Base-by-base conservation (phyloP, 2,888 invertebrate species). In the Rotaria macrura region DNA sequence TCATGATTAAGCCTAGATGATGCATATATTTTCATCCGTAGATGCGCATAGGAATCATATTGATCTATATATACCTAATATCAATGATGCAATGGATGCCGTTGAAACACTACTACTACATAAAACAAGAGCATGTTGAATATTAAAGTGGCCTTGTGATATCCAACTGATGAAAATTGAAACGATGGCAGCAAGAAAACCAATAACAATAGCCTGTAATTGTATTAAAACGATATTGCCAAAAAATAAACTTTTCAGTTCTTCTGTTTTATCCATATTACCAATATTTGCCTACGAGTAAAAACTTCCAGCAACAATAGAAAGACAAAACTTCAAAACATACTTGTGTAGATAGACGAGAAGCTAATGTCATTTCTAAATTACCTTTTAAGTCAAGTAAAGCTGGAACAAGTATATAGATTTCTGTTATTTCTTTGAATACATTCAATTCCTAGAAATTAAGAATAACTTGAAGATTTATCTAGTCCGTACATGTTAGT, bases 281-380 rank as follows among this genome's bases (percentile, higher is more conserved):
- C 96, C 96, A 87, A 96, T 92, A 91, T 97, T 96, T 1, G 96
- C 95, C 92, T 92, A 88, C 38, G 34, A 20, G 34, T 65, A 65
- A 65, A 65, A 88, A 83, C 85, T 84, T 86, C 55, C 86, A 85
- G 86, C 1, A 52, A 52, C 0, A 52, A 7, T 9, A 52, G 17
- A 49, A 49, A 49, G 17, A 49, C 49, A 17, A 49, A 49, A 49
- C 49, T 49, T 49, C 49, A 49, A 4, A 72, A 12, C 38, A 65
- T 85, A 92, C 92, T 89, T 96, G 95, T 0, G 97, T 98, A 29
- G 96, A 96, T n/a, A 98, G 92, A 65, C 97, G 93, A 2, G 96
- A 96, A 0, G 97, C 97, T 86, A 98, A 92, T 87, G 96, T 97
- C 96, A 96, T 97, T 92, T 97, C 97, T 89, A 97, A 92, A 91